Evolutionary conservation across 2,797 vertebrate species (phyloP), one percentile per base, ranked within the genome.

Genomic region (Huso huso): DNA sequence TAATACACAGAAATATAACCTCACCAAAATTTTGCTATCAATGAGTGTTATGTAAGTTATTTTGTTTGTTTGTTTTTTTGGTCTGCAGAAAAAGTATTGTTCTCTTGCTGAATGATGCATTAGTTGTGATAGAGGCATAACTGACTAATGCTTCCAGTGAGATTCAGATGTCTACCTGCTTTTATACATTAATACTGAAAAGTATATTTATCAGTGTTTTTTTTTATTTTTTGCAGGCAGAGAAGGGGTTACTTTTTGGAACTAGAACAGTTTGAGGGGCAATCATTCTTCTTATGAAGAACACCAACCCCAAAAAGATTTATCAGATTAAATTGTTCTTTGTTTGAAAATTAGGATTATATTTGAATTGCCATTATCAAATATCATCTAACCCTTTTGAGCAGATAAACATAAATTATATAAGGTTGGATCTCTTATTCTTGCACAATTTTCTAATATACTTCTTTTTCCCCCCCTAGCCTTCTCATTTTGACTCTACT

Each of bases 401-500:
- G 53, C 8, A 68, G 37, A 48, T 66, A n/a, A 7, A 48, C 7
- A 49, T 15, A 48, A 48, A 49, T 51, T 13, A 3, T 51, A 61
- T 37, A 37, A 55, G 57, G 8, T 67, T 10, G 55, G 50, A 6
- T 57, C 50, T 71, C 13, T 51, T 37, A 37, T 6, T 10, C 51
- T 13, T 49, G 9, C 8, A 10, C 6, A 4, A 48, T 10, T 8
- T 10, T 6, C 65, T 66, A 59, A 59, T 18, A 15, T 6, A 48
- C 10, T 59, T 18, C 8, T 6, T 55, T n/a, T 68, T 67, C 70
- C 10, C 50, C 48, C 12, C 62, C 11, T 71, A 99, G 96, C 75
- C 85, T 99, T 81, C 77, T 97, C 68, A 77, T 97, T 63, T 83
- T 99, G 69, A 90, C 91, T 3, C 49, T 93, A 74, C 78, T 98